A percentile compares a stretch with the other conserved stretches of the same genome.
Evolutionary conservation across 2,113 vertebrate genomes (phyloP).

Genomic region (Cyanocitta stelleri): DNA sequence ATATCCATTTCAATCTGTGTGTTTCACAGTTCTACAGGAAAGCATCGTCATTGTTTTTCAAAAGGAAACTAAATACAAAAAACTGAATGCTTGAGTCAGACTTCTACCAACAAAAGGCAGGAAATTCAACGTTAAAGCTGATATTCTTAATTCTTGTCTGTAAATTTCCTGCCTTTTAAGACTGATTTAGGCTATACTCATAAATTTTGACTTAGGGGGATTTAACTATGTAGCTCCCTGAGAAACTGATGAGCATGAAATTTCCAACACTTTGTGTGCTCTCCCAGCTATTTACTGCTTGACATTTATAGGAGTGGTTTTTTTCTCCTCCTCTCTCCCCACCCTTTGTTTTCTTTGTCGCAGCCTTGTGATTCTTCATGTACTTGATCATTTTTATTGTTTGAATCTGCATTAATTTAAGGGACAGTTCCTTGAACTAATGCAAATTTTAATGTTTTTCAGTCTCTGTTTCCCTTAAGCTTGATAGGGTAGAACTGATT

Average conservation of each 20-base stretch:
- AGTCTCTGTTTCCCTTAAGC: neutral
- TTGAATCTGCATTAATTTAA: neutral
- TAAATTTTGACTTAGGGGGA: neutral
- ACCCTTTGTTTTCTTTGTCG: neutral
- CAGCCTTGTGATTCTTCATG: neutral
- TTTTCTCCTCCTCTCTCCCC: neutral
- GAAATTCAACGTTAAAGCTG: constrained; percentile 47
- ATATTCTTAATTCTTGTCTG: constrained; percentile 45
- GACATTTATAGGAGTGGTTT: neutral
- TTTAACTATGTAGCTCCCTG: neutral
- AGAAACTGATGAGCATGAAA: constrained; percentile 11
- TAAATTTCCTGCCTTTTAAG: constrained; percentile 59
- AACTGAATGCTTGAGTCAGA: constrained; percentile 14
- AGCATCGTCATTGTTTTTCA: neutral
- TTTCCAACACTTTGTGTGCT: neutral
- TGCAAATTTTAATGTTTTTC: neutral
- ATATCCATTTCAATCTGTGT: constrained; percentile 12
- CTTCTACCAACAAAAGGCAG: constrained; percentile 49
- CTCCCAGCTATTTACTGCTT: neutral
- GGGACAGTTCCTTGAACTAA: neutral
- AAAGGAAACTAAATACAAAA: constrained; percentile 44
- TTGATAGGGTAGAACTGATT: neutral
- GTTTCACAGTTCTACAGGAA: constrained; percentile 45
- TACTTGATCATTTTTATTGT: neutral
- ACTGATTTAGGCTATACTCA: neutral